phyloP scores from a whole-genome alignment of 1,140 invertebrate species.

The Drosophila aff. region DNA sequence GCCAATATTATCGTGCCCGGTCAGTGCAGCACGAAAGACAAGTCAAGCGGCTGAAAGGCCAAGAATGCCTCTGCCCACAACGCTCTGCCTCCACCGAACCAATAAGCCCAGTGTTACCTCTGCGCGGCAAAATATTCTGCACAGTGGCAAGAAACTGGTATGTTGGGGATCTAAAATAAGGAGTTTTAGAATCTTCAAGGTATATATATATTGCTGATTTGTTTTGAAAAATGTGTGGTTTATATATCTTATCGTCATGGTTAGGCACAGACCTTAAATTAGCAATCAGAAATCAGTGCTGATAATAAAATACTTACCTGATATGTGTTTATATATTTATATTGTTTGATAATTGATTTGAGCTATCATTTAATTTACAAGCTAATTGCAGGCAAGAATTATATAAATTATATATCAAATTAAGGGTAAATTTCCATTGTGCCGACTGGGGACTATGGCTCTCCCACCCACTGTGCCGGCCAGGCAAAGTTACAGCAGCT shows the following conservation, averaged over 20 bases:
- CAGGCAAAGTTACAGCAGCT: conserved; percentile 51
- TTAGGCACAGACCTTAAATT: background rate
- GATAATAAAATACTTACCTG: background rate
- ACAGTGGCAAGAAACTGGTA: conserved; percentile 9
- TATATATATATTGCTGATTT: background rate
- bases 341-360: background rate
- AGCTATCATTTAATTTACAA: background rate
- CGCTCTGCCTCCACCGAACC: conserved; percentile 6
- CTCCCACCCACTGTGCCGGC: conserved; percentile 16
- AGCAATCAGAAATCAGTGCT: conserved; percentile 1
- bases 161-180: background rate
- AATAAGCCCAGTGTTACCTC: conserved; percentile 29
- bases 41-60: conserved; percentile 48
- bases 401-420: background rate
- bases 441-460: background rate
- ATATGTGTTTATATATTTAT: background rate
- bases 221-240: background rate
- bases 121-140: conserved; percentile 7
- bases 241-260: background rate
- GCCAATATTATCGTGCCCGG: conserved; percentile 61
- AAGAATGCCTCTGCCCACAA: conserved; percentile 20
- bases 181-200: background rate
- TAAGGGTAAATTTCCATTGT: conserved; percentile 13
- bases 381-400: background rate
- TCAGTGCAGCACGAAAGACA: conserved; percentile 63